These are phyloP conservation scores for Charadrius vociferus DNA, from an alignment of 2,113 vertebrate species.

Conservation along the genomic window DNA sequence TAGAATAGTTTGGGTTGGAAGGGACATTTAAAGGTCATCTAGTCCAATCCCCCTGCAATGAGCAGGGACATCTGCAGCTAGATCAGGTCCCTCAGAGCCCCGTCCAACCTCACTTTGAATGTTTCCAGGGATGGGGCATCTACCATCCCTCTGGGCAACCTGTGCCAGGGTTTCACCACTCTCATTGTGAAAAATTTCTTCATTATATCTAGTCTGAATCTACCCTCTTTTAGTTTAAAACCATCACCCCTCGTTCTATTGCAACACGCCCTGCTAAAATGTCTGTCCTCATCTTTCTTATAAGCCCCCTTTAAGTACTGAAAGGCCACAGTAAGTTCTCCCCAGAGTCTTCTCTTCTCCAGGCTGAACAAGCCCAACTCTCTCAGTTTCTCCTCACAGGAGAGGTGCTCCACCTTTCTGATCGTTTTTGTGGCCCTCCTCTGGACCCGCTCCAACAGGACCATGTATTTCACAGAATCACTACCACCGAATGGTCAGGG, in stretches of 20 bases:
- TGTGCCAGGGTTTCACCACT: not conserved
- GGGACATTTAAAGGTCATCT: not conserved
- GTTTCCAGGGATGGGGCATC: not conserved
- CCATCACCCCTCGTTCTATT: not conserved
- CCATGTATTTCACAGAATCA: not conserved
- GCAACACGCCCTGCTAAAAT: not conserved
- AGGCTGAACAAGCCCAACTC: not conserved
- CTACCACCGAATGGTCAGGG: no score
- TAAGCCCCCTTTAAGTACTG: not conserved
- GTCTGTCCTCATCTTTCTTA: not conserved
- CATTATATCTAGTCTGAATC: not conserved
- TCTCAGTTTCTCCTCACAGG: not conserved
- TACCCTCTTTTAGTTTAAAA: not conserved
- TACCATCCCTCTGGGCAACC: not conserved
- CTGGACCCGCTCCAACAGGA: not conserved
- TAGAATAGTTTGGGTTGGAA: not conserved
- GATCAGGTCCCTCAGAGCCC: not conserved
- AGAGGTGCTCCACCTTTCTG: not conserved
- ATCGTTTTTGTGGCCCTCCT: not conserved
- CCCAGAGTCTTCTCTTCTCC: not conserved
- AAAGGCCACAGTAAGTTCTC: not conserved
- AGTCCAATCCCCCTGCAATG: not conserved
- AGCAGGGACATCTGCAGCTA: not conserved
- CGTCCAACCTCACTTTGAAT: not conserved
- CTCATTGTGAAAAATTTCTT: not conserved